Percentiles rank a stretch among this genome's conserved stretches.
phyloP scores from a whole-genome alignment of 2,797 vertebrate species.

The Chelonia mydas region DNA sequence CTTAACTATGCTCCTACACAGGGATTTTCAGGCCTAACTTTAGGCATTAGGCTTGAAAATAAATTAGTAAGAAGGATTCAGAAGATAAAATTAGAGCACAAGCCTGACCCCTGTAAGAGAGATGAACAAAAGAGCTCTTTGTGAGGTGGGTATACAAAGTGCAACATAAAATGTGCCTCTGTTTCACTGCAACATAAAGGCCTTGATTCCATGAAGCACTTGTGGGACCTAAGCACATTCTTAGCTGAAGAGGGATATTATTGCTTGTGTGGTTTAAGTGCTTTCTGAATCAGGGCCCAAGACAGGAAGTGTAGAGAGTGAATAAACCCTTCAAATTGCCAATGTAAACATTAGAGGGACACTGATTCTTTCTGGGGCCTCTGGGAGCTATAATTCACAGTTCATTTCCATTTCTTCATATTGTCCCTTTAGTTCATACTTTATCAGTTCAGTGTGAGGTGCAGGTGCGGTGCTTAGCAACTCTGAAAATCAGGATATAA shows the following conservation, averaged over 20 bases:
- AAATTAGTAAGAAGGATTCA: neutral
- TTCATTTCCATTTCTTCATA: neutral
- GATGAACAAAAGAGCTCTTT: neutral
- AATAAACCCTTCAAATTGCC: neutral
- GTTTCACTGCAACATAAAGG: neutral
- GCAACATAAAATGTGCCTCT: neutral
- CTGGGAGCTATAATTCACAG: fast-evolving
- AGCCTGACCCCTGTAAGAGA: neutral
- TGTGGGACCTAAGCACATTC: neutral
- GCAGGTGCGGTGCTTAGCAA: neutral
- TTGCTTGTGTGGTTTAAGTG: neutral
- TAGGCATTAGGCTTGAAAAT: slow-evolving; percentile 1
- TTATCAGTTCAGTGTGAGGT: neutral
- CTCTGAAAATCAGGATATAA: neutral
- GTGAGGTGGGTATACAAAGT: neutral
- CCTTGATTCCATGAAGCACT: neutral
- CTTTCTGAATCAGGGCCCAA: neutral
- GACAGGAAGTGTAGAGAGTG: neutral
- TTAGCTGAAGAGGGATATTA: neutral
- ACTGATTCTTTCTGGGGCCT: neutral
- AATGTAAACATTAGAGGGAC: neutral
- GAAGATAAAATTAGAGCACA: neutral
- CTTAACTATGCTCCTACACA: neutral
- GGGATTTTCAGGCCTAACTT: neutral
- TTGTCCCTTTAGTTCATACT: neutral